Conservation (phyloP, 2,113 vertebrate species). For the Myrmecophaga tridactyla region DNA sequence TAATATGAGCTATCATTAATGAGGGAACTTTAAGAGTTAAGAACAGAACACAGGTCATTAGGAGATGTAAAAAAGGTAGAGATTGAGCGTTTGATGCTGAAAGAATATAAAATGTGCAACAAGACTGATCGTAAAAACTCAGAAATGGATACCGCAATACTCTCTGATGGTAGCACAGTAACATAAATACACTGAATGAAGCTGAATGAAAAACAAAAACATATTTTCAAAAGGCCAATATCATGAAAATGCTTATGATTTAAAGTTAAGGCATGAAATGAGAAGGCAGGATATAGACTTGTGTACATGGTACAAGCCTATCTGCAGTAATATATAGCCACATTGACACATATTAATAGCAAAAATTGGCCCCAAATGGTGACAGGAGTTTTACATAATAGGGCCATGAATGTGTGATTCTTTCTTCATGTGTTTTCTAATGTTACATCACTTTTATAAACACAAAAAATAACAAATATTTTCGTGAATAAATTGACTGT, state of each 20-base stretch:
- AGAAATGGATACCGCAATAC: too few relatives aligned
- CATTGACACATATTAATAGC: neutral
- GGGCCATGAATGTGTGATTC: neutral
- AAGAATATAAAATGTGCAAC: too few relatives aligned
- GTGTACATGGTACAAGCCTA: neutral
- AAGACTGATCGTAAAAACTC: too few relatives aligned
- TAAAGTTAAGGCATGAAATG: neutral
- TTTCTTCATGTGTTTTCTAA: neutral
- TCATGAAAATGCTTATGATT: neutral
- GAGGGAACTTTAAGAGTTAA: too few relatives aligned
- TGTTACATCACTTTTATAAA: neutral
- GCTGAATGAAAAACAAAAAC: too few relatives aligned
- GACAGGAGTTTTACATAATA: neutral
- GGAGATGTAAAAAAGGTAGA: too few relatives aligned
- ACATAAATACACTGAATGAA: too few relatives aligned
- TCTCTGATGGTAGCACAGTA: too few relatives aligned
- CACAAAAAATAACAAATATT: neutral
- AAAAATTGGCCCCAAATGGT: neutral
- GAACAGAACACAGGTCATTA: too few relatives aligned
- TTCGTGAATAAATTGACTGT: neutral
- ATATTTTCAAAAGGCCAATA: neutral
- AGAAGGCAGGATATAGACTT: neutral
- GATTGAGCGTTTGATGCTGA: too few relatives aligned
- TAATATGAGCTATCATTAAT: too few relatives aligned
- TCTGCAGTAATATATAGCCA: neutral